Percentiles rank a stretch among this genome's conserved stretches.
Conservation (phyloP, 2,797 vertebrate species). For the Dipus sagitta region DNA sequence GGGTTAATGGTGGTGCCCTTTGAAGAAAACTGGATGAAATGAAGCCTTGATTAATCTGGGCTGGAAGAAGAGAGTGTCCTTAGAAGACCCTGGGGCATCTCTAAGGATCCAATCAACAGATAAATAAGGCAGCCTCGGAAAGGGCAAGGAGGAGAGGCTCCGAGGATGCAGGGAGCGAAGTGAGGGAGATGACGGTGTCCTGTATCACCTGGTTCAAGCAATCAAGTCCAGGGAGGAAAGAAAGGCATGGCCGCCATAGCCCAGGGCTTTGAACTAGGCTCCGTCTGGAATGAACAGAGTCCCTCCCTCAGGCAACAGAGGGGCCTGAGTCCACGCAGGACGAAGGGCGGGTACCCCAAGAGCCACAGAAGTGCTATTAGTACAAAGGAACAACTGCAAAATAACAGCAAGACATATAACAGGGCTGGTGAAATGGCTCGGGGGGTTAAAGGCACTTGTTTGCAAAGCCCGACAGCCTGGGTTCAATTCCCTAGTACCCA, state of each 20-base stretch:
- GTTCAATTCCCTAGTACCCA: too few relatives aligned
- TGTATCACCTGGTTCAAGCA: neutral
- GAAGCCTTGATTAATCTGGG: neutral
- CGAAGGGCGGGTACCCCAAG: neutral
- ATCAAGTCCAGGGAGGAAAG: neutral
- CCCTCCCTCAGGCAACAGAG: neutral
- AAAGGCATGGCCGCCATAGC: neutral
- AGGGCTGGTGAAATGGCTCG: neutral
- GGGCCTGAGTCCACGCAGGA: neutral
- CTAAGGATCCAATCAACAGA: slow-evolving; percentile 47
- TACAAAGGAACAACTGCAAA: neutral
- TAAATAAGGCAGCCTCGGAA: slow-evolving; percentile 21
- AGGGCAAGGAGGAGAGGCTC: neutral
- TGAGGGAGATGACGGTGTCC: neutral
- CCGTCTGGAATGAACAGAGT: neutral
- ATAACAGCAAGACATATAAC: neutral
- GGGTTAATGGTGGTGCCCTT: neutral
- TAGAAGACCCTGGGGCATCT: neutral
- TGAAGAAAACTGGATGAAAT: slow-evolving; percentile 12
- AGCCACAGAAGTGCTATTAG: neutral
- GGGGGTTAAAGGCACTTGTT: too few relatives aligned
- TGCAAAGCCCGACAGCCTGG: too few relatives aligned
- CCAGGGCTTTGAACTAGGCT: neutral
- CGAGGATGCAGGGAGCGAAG: neutral
- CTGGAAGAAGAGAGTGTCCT: neutral